These are phyloP conservation scores for Antheraea mylitta DNA, from an alignment of 1,140 invertebrate species.

Conservation along the genomic window DNA sequence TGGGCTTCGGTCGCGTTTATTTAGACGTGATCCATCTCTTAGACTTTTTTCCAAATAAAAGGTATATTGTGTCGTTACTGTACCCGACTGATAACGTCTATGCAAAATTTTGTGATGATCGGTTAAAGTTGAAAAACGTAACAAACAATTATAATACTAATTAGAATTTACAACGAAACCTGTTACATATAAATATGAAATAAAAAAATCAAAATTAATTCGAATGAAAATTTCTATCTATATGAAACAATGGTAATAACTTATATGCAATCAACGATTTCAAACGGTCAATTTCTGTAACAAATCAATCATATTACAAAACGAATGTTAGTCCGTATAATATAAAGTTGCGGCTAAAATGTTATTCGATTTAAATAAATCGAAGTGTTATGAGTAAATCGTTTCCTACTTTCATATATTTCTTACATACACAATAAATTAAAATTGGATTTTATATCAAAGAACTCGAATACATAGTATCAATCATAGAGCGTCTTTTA, in stretches of 20 bases:
- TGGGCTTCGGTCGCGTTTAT: too few relatives aligned
- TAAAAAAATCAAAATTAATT: not conserved
- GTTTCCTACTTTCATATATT: not conserved
- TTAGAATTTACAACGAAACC: not conserved
- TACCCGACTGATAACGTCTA: too few relatives aligned
- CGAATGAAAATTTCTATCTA: conserved; percentile 1
- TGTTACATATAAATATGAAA: not conserved
- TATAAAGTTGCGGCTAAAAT: conserved; percentile 17
- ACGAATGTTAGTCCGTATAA: conserved; percentile 21
- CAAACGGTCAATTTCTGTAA: conserved; percentile 18
- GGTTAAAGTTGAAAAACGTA: too few relatives aligned
- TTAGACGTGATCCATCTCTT: too few relatives aligned
- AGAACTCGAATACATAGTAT: too few relatives aligned
- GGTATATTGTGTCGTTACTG: too few relatives aligned
- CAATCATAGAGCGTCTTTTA: too few relatives aligned
- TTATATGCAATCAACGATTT: conserved; percentile 12
- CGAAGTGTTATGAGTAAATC: not conserved
- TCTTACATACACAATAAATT: not conserved
- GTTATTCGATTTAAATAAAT: conserved; percentile 16
- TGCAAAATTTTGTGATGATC: too few relatives aligned
- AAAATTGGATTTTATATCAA: not conserved
- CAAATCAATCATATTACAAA: conserved; percentile 20
- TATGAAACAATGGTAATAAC: not conserved
- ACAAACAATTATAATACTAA: too few relatives aligned
- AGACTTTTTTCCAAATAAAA: too few relatives aligned